These are phyloP conservation scores for Zeus faber DNA, from an alignment of 2,113 vertebrate genomes.

Conservation along the genomic window DNA sequence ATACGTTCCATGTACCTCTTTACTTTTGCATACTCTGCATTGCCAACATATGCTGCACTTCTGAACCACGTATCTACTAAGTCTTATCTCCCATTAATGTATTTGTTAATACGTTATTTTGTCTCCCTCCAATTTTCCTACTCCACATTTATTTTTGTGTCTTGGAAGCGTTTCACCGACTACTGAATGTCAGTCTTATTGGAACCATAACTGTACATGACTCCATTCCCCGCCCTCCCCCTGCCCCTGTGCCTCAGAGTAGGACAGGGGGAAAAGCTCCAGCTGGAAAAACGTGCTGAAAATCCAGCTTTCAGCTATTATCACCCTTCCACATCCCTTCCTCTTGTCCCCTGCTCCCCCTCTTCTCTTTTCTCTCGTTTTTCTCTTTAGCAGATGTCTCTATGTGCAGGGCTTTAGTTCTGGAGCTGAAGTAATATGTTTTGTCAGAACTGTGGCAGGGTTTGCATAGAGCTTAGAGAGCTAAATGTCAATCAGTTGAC, in stretches of 20 bases:
- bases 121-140: not conserved
- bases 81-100: too few species aligned
- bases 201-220: constrained; percentile 17
- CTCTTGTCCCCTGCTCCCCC: constrained; percentile 28
- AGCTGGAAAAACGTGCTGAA: constrained; percentile 54
- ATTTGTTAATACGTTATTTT: too few species aligned
- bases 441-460: constrained; percentile 53
- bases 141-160: not conserved
- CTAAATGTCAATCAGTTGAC: constrained; percentile 72
- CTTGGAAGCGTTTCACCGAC: not conserved
- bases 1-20: too few species aligned
- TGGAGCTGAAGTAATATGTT: constrained; percentile 67
- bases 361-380: constrained; percentile 32
- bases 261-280: constrained; percentile 34
- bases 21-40: too few species aligned
- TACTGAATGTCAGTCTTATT: constrained; percentile 21
- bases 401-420: constrained; percentile 56
- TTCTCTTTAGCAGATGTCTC: constrained; percentile 61
- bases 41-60: too few species aligned
- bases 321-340: constrained; percentile 45
- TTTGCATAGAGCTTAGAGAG: constrained; percentile 66
- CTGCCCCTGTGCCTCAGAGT: constrained; percentile 15
- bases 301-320: constrained; percentile 53
- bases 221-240: constrained; percentile 27
- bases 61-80: too few species aligned